Evolutionary conservation across 1,140 invertebrate species (phyloP).

Genomic region (Calephelis virginiensis): DNA sequence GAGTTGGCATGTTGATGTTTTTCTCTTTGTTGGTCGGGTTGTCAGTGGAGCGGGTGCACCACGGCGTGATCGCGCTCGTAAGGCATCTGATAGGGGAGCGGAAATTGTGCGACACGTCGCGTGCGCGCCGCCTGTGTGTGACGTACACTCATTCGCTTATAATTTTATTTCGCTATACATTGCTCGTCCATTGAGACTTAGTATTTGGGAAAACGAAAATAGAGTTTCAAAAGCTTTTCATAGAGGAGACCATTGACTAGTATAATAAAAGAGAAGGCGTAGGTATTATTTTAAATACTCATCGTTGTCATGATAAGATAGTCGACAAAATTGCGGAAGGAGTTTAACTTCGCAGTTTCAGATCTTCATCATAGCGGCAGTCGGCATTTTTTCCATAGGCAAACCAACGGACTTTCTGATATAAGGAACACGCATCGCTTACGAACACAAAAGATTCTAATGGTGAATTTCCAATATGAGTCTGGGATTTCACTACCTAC

Average conservation of each 20-base stretch:
- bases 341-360: too few relatives aligned
- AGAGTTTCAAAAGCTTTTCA: not conserved
- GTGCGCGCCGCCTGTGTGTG: conserved; percentile 19
- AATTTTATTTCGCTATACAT: conserved; percentile 6
- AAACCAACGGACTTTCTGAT: too few relatives aligned
- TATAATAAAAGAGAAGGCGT: too few relatives aligned
- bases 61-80: not conserved
- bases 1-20: conserved; percentile 1
- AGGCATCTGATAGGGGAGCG: conserved; percentile 16
- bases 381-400: too few relatives aligned
- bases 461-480: too few relatives aligned
- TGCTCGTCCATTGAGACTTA: not conserved
- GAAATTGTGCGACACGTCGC: conserved; percentile 24
- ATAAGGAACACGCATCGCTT: too few relatives aligned
- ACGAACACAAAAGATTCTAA: too few relatives aligned
- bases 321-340: too few relatives aligned
- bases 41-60: conserved; percentile 6
- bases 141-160: conserved; percentile 1
- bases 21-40: conserved; percentile 6
- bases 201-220: not conserved
- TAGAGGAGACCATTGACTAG: not conserved
- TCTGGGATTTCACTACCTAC: too few relatives aligned
- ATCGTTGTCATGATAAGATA: too few relatives aligned
- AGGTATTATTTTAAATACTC: too few relatives aligned
- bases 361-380: too few relatives aligned